Conservation (phyloP, 2,113 vertebrate species). For the Raja brachyura region DNA sequence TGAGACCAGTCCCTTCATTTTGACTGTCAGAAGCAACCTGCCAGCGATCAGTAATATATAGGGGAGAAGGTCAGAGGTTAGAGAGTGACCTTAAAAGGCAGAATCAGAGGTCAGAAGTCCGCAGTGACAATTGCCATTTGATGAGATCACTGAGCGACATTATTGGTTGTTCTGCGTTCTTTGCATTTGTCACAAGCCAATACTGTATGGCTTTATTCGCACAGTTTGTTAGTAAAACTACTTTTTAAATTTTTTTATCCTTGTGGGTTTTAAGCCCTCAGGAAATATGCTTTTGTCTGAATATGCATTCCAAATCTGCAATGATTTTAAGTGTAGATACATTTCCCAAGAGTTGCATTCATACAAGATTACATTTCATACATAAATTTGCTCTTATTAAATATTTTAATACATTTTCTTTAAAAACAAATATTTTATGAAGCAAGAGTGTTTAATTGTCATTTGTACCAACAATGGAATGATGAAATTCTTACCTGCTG, state of each 20-base stretch:
- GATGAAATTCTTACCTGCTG: too few species aligned
- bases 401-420: not conserved
- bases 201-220: not conserved
- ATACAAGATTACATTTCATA: not conserved
- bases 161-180: not conserved
- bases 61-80: constrained; percentile 44
- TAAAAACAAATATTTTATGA: not conserved
- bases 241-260: not conserved
- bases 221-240: not conserved
- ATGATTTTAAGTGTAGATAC: not conserved
- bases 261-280: not conserved
- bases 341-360: not conserved
- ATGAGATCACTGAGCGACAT: not conserved
- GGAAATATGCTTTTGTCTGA: not conserved
- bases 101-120: constrained; percentile 5
- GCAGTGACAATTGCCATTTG: constrained; percentile 22
- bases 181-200: not conserved
- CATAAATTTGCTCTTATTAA: not conserved
- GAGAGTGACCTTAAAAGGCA: constrained; percentile 38
- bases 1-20: constrained; percentile 56
- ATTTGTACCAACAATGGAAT: too few species aligned
- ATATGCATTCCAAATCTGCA: not conserved
- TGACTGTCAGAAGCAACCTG: constrained; percentile 54
- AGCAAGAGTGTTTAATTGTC: too few species aligned
- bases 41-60: constrained; percentile 54